These are phyloP conservation scores for Electrophaes corylata DNA, from an alignment of 2,888 invertebrate species.

Conservation along the genomic window DNA sequence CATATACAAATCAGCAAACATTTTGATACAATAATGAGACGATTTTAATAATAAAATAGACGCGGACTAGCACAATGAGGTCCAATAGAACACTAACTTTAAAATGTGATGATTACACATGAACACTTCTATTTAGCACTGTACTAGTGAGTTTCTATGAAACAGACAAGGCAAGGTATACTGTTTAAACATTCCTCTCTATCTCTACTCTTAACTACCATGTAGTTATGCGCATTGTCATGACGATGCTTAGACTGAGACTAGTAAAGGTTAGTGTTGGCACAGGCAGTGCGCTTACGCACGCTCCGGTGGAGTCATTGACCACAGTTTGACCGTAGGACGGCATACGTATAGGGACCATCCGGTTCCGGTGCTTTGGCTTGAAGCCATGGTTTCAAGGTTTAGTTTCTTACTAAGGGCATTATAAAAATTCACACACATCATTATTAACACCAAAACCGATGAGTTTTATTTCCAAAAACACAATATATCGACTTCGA, in stretches of 20 bases:
- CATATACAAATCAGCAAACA: conserved; percentile 65
- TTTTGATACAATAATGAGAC: conserved; percentile 42
- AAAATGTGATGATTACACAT: background rate
- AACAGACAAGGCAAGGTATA: conserved; percentile 14
- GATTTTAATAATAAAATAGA: conserved; percentile 5
- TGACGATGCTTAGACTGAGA: conserved; percentile 10
- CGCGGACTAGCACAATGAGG: conserved; percentile 17
- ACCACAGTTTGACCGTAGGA: conserved; percentile 10
- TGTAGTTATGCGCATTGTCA: background rate
- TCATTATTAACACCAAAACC: too few species aligned
- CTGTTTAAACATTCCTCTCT: conserved; percentile 3
- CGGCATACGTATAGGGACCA: background rate
- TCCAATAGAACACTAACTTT: conserved; percentile 19
- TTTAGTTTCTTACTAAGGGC: too few species aligned
- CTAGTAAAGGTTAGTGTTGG: conserved; percentile 6
- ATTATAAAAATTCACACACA: too few species aligned
- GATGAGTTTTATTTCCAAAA: too few species aligned
- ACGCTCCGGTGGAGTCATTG: conserved; percentile 27
- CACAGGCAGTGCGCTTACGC: conserved; percentile 5
- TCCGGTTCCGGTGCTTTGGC: background rate
- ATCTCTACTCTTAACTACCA: too few species aligned
- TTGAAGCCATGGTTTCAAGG: background rate
- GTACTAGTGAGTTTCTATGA: background rate
- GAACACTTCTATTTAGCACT: conserved; percentile 3
- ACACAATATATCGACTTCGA: too few species aligned